These are phyloP conservation scores for Xanthorhoe spadicearia DNA, from an alignment of 2,888 invertebrate genomes.

Conservation along the genomic window DNA sequence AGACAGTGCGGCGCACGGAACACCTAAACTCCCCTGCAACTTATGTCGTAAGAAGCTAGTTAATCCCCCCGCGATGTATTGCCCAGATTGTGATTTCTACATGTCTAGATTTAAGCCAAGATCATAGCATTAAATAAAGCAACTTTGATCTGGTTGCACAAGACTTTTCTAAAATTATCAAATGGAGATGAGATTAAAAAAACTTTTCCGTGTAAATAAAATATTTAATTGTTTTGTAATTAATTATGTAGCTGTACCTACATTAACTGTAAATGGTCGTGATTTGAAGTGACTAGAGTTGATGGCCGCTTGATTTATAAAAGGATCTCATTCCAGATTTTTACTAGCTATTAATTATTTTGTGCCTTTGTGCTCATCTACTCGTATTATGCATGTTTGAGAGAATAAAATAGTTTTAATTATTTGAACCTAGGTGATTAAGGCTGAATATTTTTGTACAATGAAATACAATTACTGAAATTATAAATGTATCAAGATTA, in stretches of 20 bases:
- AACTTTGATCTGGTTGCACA: slow-evolving; percentile 21
- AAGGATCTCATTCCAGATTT: slow-evolving; percentile 76
- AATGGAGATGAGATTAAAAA: slow-evolving; percentile 18
- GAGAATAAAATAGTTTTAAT: slow-evolving; percentile 18
- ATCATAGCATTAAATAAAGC: slow-evolving; percentile 65
- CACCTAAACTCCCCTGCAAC: slow-evolving; percentile 89
- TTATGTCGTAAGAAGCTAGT: slow-evolving; percentile 94
- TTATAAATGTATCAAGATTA: slow-evolving; percentile 31
- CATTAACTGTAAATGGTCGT: not conserved
- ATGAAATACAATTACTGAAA: slow-evolving; percentile 30
- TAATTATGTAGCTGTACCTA: not conserved
- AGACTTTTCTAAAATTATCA: slow-evolving; percentile 2
- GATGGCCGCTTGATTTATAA: slow-evolving; percentile 42
- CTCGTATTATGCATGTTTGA: slow-evolving; percentile 4
- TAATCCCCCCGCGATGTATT: slow-evolving; percentile 91
- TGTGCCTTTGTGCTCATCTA: slow-evolving; percentile 21
- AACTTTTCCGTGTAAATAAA: slow-evolving; percentile 23
- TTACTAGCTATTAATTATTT: slow-evolving; percentile 37
- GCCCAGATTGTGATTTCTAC: slow-evolving; percentile 96
- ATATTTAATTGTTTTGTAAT: not conserved
- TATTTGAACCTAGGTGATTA: slow-evolving; percentile 26
- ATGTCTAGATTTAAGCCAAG: slow-evolving; percentile 93
- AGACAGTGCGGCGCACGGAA: slow-evolving; percentile 58
- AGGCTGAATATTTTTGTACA: slow-evolving; percentile 38
- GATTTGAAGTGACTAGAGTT: slow-evolving; percentile 17